A percentile compares a stretch with the other conserved stretches of the same genome.
Evolutionary conservation across 2,888 invertebrate species (phyloP).

Genomic region (Capitulum mitella): DNA sequence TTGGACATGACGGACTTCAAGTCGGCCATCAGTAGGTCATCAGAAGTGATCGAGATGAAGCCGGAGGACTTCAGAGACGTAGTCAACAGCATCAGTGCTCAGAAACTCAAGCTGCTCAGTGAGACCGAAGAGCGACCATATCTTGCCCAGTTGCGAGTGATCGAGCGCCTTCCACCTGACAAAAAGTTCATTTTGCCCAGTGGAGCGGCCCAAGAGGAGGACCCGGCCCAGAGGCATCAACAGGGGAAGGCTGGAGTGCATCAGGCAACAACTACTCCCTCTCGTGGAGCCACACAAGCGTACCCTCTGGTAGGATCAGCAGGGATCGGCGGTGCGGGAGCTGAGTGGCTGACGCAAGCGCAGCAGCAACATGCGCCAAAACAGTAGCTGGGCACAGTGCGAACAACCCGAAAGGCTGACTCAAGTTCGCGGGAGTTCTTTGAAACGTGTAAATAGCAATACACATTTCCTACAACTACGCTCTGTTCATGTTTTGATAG

Average conservation of each 20-base stretch:
- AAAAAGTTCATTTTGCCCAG: not conserved
- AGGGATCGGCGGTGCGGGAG: not conserved
- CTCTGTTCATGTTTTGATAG: not conserved
- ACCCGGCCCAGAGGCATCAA: not conserved
- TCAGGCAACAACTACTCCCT: not conserved
- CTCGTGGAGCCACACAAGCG: not conserved
- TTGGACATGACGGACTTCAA: not conserved
- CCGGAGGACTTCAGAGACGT: not conserved
- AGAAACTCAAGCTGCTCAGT: not conserved
- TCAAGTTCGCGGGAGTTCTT: too few species aligned
- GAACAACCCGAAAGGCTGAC: too few species aligned
- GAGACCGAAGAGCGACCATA: not conserved
- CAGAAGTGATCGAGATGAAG: not conserved
- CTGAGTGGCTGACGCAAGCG: not conserved
- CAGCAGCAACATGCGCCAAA: too few species aligned
- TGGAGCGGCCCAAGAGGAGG: not conserved
- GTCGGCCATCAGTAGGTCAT: not conserved
- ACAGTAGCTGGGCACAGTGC: too few species aligned
- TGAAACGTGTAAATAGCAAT: too few species aligned
- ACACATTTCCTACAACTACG: not conserved
- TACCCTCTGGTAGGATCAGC: not conserved
- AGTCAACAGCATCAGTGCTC: not conserved
- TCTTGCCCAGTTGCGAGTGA: not conserved
- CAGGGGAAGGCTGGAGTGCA: not conserved
- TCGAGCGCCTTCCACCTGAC: not conserved